phyloP scores from a whole-genome alignment of 2,888 invertebrate genomes.

The Neoascia interrupta region DNA sequence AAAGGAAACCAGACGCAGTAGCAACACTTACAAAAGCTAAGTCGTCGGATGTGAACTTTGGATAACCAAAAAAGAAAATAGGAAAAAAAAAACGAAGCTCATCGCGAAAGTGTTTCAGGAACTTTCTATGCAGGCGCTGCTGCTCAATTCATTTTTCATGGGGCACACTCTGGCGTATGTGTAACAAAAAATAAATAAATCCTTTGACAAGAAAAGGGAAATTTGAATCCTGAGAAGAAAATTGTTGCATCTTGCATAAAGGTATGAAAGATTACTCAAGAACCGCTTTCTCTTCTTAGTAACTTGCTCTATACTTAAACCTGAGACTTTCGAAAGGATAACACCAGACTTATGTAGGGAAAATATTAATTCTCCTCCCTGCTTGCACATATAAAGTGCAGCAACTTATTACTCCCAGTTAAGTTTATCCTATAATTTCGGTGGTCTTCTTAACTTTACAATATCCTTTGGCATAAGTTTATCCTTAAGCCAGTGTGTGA shows the following conservation, averaged over 20 bases:
- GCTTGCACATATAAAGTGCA: constrained; percentile 10
- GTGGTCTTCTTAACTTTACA: constrained; percentile 37
- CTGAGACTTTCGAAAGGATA: background rate
- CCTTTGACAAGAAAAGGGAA: constrained; percentile 9
- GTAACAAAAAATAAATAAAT: constrained; percentile 31
- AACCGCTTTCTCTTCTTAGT: constrained; percentile 41
- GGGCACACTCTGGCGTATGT: constrained; percentile 46
- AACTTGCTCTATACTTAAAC: background rate
- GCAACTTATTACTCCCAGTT: constrained; percentile 41
- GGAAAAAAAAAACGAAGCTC: constrained; percentile 20
- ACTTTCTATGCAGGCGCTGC: no score
- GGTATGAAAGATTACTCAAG: constrained; percentile 34
- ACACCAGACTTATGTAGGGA: constrained; percentile 5
- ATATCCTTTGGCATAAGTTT: constrained; percentile 44
- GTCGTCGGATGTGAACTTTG: constrained; percentile 42
- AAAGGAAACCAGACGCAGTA: background rate
- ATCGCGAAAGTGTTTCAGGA: constrained; percentile 28
- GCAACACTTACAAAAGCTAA: constrained; percentile 21
- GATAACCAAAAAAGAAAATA: no score
- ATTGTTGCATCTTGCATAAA: constrained; percentile 39
- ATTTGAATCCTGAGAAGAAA: constrained; percentile 13
- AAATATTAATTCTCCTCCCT: constrained; percentile 39
- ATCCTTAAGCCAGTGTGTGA: constrained; percentile 7
- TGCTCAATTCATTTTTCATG: background rate
- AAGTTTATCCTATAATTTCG: constrained; percentile 59